phyloP scores from a whole-genome alignment of 2,888 invertebrate species.

The Xestoiulus laeticollis region DNA sequence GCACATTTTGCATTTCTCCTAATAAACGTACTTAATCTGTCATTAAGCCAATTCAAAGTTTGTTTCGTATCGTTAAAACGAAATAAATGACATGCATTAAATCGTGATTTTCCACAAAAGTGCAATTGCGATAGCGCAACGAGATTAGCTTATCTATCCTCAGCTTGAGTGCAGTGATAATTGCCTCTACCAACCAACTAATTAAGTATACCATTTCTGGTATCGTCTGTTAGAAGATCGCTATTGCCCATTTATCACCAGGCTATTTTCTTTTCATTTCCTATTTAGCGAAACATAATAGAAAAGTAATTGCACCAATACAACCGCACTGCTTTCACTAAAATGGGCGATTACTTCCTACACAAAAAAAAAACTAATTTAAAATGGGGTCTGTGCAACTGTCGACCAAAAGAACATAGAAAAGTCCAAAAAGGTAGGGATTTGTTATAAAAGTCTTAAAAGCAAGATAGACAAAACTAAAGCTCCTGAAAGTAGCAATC shows the following conservation, averaged over 20 bases:
- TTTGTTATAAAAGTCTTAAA: neutral
- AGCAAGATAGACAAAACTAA: neutral
- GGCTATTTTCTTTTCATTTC: neutral
- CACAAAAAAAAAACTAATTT: neutral
- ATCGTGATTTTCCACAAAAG: neutral
- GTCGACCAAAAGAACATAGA: neutral
- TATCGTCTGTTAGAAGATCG: neutral
- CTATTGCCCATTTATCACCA: conserved; percentile 9
- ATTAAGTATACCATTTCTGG: neutral
- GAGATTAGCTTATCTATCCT: neutral
- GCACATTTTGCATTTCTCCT: neutral
- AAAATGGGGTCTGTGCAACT: neutral
- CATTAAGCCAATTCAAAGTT: neutral
- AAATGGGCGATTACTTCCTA: neutral
- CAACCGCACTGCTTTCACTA: neutral
- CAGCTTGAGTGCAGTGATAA: neutral
- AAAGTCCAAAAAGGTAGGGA: neutral
- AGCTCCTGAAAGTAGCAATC: neutral
- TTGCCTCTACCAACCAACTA: neutral
- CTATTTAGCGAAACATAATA: conserved; percentile 9
- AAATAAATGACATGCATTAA: neutral
- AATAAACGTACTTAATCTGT: too few relatives aligned
- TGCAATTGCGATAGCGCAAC: neutral
- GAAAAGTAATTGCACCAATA: neutral
- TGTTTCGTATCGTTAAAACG: neutral